These are phyloP conservation scores for Phrynosoma blainvillii DNA, from an alignment of 2,113 vertebrate species.

Conservation along the genomic window DNA sequence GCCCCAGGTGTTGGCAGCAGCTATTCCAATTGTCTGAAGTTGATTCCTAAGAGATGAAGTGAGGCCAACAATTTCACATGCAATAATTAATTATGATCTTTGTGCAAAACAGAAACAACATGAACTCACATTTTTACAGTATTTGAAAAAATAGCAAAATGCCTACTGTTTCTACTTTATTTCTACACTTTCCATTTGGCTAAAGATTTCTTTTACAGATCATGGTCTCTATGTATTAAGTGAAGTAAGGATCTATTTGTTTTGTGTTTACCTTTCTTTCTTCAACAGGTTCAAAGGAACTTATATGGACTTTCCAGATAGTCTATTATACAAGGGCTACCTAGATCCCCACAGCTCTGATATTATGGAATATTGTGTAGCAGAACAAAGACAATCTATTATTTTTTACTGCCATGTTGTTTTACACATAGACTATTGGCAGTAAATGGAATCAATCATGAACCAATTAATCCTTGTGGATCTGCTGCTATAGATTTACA, in stretches of 20 bases:
- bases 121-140: neutral
- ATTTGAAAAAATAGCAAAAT: neutral
- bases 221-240: neutral
- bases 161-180: neutral
- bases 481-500: neutral
- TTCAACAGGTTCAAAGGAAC: neutral
- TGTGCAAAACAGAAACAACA: neutral
- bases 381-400: neutral
- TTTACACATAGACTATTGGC: neutral
- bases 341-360: neutral
- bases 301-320: neutral
- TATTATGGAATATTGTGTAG: neutral
- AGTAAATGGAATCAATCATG: neutral
- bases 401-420: neutral
- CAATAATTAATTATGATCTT: neutral
- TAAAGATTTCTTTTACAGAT: neutral
- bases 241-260: neutral
- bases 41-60: constrained; percentile 77
- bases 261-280: neutral
- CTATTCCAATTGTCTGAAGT: constrained; percentile 91
- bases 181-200: too few relatives aligned
- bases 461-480: neutral
- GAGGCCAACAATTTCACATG: neutral
- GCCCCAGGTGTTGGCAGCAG: constrained; percentile 95
- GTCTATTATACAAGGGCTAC: neutral